These are phyloP conservation scores for honey bee (Apis mellifera) DNA, from an alignment of 1,140 invertebrate species.

Conservation along the genomic window DNA sequence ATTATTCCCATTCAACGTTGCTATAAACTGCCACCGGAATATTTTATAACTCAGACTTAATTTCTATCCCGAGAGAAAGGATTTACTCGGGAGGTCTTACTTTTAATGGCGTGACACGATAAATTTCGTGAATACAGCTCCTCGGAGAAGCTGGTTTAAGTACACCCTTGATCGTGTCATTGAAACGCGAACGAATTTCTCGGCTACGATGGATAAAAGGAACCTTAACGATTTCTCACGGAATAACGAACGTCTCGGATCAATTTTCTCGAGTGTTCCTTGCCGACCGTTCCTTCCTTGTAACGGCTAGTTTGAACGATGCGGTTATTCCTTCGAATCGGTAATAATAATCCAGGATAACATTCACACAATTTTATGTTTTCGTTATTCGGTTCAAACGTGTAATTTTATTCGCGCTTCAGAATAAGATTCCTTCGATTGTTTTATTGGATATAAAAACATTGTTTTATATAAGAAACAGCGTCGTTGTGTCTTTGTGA, in stretches of 20 bases:
- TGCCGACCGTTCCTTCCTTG: background rate
- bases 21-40: slow-evolving; percentile 14
- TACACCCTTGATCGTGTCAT: background rate
- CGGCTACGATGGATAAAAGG: slow-evolving; percentile 8
- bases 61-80: background rate
- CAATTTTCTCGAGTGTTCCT: slow-evolving; percentile 7
- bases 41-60: slow-evolving; percentile 37
- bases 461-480: too few species aligned
- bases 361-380: too few species aligned
- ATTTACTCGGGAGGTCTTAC: background rate
- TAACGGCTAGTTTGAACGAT: too few species aligned
- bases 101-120: slow-evolving; percentile 23
- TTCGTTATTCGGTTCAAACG: too few species aligned
- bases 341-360: too few species aligned
- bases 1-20: slow-evolving; percentile 16
- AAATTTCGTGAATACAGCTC: slow-evolving; percentile 21
- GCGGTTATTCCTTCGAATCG: too few species aligned
- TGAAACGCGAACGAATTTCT: slow-evolving; percentile 9
- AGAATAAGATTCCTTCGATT: too few species aligned
- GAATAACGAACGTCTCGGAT: background rate
- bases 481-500: too few species aligned
- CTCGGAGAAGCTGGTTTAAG: background rate
- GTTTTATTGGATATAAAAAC: too few species aligned
- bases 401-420: too few species aligned
- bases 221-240: slow-evolving; percentile 26